Conservation (phyloP, 2,113 vertebrate genomes). For the Erythrocercus mccallii region DNA sequence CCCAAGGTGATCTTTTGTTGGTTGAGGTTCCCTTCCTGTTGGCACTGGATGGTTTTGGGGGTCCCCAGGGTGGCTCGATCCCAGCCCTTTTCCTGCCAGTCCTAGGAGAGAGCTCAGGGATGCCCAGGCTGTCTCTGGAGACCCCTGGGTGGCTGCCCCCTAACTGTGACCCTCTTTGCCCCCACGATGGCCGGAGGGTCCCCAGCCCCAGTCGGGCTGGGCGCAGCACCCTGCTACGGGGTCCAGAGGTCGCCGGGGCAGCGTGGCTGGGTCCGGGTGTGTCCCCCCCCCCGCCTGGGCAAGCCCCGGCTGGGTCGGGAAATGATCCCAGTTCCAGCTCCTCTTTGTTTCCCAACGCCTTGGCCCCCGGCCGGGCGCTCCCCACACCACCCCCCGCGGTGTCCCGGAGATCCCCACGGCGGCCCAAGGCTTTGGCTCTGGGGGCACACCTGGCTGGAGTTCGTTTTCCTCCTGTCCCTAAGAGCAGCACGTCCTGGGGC, state of each 20-base stretch:
- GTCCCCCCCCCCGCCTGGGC: background rate
- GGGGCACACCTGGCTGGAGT: background rate
- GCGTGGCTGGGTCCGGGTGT: background rate
- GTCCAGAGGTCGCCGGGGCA: background rate
- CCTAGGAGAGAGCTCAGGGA: background rate
- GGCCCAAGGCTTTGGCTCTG: rapidly evolving
- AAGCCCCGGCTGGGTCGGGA: conserved; percentile 2
- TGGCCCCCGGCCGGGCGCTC: conserved; percentile 8
- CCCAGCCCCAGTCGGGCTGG: background rate
- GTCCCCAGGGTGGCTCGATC: background rate
- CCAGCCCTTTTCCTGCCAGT: background rate
- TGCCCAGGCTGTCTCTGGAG: background rate
- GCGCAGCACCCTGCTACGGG: background rate
- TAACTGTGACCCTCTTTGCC: background rate
- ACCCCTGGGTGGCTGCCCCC: background rate
- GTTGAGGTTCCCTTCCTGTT: background rate
- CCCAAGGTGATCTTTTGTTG: background rate
- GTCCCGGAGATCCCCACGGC: rapidly evolving
- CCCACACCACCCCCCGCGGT: background rate
- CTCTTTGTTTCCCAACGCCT: conserved; percentile 35
- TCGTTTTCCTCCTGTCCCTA: background rate
- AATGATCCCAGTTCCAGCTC: background rate
- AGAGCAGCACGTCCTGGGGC: background rate
- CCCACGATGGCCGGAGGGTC: background rate
- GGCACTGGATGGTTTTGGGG: background rate